A percentile compares a stretch with the other conserved stretches of the same genome.
Evolutionary conservation across 2,888 invertebrate genomes (phyloP).

Genomic region (Odontomyia ornata): DNA sequence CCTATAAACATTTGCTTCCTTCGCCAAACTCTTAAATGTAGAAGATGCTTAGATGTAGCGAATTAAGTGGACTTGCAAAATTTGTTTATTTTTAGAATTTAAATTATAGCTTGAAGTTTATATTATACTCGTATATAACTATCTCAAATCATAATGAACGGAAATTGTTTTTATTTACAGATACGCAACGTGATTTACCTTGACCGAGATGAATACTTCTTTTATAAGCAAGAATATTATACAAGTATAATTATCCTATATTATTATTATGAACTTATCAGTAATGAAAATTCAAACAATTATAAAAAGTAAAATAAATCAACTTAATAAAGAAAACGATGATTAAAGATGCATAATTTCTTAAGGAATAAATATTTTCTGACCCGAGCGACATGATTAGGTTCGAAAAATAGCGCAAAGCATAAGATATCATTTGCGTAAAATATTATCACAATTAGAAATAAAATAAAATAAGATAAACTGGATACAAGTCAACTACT

Average conservation of each 20-base stretch:
- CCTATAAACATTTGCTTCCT: too few relatives aligned
- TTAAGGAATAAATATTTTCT: conserved; percentile 7
- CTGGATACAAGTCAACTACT: neutral
- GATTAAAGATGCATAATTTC: conserved; percentile 28
- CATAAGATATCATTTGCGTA: neutral
- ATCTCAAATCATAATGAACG: too few relatives aligned
- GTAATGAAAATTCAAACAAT: conserved; percentile 18
- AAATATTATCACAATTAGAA: neutral
- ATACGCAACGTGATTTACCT: conserved; percentile 64
- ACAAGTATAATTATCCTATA: conserved; percentile 38
- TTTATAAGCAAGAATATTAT: conserved; percentile 37
- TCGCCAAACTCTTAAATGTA: too few relatives aligned
- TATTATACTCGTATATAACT: too few relatives aligned
- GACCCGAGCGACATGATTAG: neutral
- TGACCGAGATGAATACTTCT: conserved; percentile 43
- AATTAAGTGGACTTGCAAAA: too few relatives aligned
- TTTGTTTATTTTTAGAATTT: too few relatives aligned
- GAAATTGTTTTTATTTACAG: conserved; percentile 51
- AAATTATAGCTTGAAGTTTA: too few relatives aligned
- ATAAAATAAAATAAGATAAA: neutral
- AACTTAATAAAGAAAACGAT: conserved; percentile 21
- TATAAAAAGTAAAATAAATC: conserved; percentile 17
- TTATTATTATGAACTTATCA: conserved; percentile 32
- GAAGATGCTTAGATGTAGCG: too few relatives aligned
- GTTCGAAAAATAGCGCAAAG: neutral